Evolutionary conservation across 2,888 invertebrate genomes (phyloP), one percentile per base, ranked within the genome.

Genomic region (Drosophila infuscata): DNA sequence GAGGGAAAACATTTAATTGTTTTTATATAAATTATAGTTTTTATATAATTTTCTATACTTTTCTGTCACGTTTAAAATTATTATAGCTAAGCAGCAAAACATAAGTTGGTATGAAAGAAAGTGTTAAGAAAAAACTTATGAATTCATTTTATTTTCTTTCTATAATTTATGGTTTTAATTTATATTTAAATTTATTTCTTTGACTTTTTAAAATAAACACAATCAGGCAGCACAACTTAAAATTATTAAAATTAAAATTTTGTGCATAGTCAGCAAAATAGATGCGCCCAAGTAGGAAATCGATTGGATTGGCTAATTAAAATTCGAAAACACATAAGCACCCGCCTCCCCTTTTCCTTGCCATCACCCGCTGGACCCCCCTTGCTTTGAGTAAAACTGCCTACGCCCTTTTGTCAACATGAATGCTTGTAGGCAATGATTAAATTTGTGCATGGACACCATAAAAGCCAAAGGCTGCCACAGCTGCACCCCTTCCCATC

Each of bases 381-480:
- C 15, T 15, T 15, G 2, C 3, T 46, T 20, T 25, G 20, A 15
- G 43, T 20, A 43, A 11, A 20, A 20, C 43, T 43, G 43, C 43
- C 25, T 15, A 46, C 46, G 25, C 15, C 46, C 25, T 25, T 46
- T 46, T 25, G 25, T 25, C 3, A 25, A 46, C 46, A 46, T 46
- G 46, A 7, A 25, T 25, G 46, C 69, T 77, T 89, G 87, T 76
- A 72, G 79, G 89, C 88, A 81, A 74, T 88, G 88, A 88, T 88
- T 88, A 88, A 89, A 88, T 88, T 88, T 82, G 62, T 76, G 85
- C 78, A 82, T 82, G 85, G 76, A 75, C 68, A 60, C 54, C 20
- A 12, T 43, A 41, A 58, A n/a, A 64, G 46, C 33, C 9, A 36
- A 29, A 36, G 25, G 43, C 57, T 56, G 58, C 17, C 11, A n/a